Conservation (phyloP, 2,888 invertebrate genomes). For the Rhyacophila evoluta region DNA sequence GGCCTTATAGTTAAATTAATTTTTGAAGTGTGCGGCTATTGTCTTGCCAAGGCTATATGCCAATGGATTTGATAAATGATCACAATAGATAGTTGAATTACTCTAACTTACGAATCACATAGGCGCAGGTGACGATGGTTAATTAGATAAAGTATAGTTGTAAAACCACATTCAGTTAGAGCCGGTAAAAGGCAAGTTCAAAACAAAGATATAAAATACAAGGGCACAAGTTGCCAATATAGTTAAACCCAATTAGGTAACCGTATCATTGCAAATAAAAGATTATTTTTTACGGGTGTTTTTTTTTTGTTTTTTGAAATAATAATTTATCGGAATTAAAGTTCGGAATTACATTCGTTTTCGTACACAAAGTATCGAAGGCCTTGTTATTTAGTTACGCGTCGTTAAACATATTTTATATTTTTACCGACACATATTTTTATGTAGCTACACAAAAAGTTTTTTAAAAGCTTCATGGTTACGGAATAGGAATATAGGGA, state of each 20-base stretch:
- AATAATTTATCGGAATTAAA: not conserved
- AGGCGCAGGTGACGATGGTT: not conserved
- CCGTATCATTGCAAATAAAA: not conserved
- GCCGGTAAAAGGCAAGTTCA: not conserved
- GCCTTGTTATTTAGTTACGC: not conserved
- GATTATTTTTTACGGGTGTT: not conserved
- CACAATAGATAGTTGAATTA: conserved; percentile 5
- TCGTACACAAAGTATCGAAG: not conserved
- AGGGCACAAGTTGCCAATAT: not conserved
- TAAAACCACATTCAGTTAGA: not conserved
- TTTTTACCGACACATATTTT: too few relatives aligned
- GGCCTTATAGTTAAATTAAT: not conserved
- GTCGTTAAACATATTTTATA: too few relatives aligned
- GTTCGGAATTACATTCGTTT: not conserved
- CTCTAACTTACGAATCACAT: not conserved
- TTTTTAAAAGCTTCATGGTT: too few relatives aligned
- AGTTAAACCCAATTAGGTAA: not conserved
- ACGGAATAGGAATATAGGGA: too few relatives aligned
- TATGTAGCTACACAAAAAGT: too few relatives aligned
- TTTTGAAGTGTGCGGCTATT: not conserved
- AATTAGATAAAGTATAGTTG: not conserved
- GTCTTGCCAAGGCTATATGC: not conserved
- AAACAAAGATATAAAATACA: not conserved
- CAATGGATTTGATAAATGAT: not conserved
- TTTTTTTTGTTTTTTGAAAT: not conserved